Base-by-base conservation (phyloP, 2,113 vertebrate genomes). In the Parus major region DNA sequence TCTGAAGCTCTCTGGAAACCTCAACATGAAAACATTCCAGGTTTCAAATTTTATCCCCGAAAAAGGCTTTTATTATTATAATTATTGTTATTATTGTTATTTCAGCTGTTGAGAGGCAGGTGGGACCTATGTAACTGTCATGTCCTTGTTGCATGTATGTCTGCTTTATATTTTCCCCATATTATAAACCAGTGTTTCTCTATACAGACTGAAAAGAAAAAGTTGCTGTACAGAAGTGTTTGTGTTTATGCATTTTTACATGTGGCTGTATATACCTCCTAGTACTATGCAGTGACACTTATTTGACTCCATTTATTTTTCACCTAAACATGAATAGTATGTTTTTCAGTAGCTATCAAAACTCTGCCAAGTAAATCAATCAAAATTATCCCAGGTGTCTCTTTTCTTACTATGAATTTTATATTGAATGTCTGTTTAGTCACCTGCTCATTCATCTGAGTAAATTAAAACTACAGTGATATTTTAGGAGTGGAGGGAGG, bases 11-110 rank as follows among this genome's bases (percentile, higher is more conserved):
- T 96, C 88, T 96, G 95, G 97, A 97, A 98, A 97, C 97, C 97
- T 98, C 97, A 96, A n/a, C 60, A 94, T 92, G 88, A 96, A 97
- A 97, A 96, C 98, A 98, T 98, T 98, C 97, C 98, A 96, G 97
- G 97, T 97, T 98, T 96, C 97, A 94, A 92, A 36, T 56, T 50
- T 92, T 95, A 93, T 88, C 85, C 83, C 77, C 4, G 10, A 77
- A 75, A 95, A 97, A 91, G 82, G 78, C 88, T 92, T 91, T 95
- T 95, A 92, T 93, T 94, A 94, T 87, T 87, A 53, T 93, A 68
- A 29, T 92, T 92, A 44, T 93, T 88, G 41, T 92, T 96, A 11
- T 88, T 96, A 63, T 90, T 96, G 80, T 96, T 94, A 92, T 75
- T 96, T 92, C 92, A 96, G 88, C 93, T 90, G 72, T 93, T 77